phyloP scores from a whole-genome alignment of 2,113 vertebrate genomes.

The Melanerpes formicivorus region DNA sequence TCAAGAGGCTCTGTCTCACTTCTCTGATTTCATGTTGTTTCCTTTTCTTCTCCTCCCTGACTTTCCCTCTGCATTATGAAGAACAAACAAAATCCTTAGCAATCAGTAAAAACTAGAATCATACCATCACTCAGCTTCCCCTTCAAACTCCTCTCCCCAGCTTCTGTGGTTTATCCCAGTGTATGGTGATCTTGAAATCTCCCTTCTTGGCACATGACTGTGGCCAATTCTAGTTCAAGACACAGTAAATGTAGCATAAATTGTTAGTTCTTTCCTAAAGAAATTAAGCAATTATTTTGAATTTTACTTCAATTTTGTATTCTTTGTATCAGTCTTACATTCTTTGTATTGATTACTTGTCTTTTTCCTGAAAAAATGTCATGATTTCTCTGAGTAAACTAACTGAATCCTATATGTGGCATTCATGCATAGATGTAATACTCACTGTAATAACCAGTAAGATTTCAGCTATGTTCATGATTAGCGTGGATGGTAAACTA shows the following conservation, averaged over 20 bases:
- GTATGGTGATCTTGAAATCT: not conserved
- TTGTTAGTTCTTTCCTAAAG: not conserved
- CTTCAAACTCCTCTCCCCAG: not conserved
- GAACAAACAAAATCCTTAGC: not conserved
- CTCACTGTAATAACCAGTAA: not conserved
- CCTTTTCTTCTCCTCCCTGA: not conserved
- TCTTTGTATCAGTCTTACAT: not conserved
- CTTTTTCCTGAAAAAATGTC: not conserved
- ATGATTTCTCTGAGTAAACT: not conserved
- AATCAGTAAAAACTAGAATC: not conserved
- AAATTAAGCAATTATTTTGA: not conserved
- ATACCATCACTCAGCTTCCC: not conserved
- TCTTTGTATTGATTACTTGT: not conserved
- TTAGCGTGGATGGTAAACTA: not conserved
- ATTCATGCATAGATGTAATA: not conserved
- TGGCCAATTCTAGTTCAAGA: not conserved
- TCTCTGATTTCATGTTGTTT: not conserved
- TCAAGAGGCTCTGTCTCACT: not conserved
- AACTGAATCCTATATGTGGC: not conserved
- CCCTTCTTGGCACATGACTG: not conserved
- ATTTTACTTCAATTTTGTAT: not conserved
- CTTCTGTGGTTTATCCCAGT: not conserved
- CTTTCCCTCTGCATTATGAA: not conserved
- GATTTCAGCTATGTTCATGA: not conserved
- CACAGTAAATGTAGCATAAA: not conserved